phyloP scores from a whole-genome alignment of 2,113 vertebrate species.

The Capreolus pygargus region DNA sequence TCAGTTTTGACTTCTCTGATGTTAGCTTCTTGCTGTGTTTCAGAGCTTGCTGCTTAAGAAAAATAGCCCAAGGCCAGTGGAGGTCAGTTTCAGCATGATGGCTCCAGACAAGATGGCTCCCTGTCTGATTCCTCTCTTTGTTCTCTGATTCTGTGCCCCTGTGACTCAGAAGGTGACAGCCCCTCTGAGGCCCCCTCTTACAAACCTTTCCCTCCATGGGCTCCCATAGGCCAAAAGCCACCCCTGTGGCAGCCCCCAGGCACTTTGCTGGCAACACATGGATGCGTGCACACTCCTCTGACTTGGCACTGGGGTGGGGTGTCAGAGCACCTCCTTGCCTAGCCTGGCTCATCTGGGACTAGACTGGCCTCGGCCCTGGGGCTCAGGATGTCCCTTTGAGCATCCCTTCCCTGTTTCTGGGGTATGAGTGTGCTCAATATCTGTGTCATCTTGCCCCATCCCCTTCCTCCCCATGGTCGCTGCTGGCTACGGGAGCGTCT shows the following conservation, averaged over 20 bases:
- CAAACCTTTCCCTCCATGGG: not conserved
- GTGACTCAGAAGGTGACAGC: not conserved
- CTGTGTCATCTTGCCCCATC: not conserved
- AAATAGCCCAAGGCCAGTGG: not conserved
- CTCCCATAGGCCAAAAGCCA: not conserved
- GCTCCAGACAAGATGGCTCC: not conserved
- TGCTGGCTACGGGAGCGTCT: not conserved
- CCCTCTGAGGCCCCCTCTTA: not conserved
- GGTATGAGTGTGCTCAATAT: too few relatives aligned
- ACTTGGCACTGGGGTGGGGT: not conserved
- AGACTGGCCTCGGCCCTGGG: not conserved
- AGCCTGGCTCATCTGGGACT: not conserved
- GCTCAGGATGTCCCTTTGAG: not conserved
- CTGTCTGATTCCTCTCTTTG: not conserved
- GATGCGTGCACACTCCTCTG: not conserved
- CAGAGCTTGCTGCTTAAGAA: not conserved
- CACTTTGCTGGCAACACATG: not conserved
- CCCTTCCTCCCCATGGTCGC: rapidly evolving
- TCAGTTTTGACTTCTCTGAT: not conserved
- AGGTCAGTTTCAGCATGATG: not conserved
- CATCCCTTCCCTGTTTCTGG: not conserved
- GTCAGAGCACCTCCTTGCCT: not conserved
- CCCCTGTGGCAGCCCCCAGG: not conserved
- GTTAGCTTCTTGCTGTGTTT: not conserved
- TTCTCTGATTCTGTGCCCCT: not conserved